Percentiles rank a stretch among this genome's conserved stretches.
phyloP scores from a whole-genome alignment of 2,797 vertebrate species.

The Anguilla pacifica region DNA sequence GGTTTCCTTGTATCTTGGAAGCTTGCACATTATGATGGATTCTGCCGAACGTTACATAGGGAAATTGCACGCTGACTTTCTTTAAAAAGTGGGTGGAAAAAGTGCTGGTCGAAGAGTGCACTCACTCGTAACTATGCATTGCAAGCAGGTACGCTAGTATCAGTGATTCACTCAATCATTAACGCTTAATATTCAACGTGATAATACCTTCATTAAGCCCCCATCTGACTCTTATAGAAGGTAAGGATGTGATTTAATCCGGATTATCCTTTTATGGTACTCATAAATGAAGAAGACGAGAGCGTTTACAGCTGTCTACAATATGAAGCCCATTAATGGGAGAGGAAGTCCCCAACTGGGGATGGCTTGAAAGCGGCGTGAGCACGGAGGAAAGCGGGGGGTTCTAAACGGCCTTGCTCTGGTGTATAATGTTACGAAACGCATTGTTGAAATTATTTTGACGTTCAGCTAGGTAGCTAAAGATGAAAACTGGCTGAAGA shows the following conservation, averaged over 20 bases:
- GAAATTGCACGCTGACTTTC: background rate
- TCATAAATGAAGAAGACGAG: background rate
- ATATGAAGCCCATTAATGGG: constrained; percentile 15
- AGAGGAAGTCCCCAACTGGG: constrained; percentile 35
- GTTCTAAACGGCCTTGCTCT: constrained; percentile 41
- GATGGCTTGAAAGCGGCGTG: constrained; percentile 36
- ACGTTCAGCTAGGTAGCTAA: background rate
- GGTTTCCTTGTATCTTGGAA: background rate
- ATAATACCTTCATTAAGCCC: background rate
- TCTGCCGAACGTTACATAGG: background rate
- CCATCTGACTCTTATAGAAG: constrained; percentile 10
- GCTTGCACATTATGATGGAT: background rate
- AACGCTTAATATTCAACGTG: background rate
- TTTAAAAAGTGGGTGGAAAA: background rate
- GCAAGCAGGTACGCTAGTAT: constrained; percentile 34
- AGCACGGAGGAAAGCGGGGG: constrained; percentile 44
- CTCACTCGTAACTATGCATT: background rate
- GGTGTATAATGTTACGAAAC: background rate
- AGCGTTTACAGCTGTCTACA: background rate
- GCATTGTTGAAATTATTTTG: background rate
- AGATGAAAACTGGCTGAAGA: background rate
- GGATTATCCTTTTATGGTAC: background rate
- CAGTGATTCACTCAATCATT: constrained; percentile 30
- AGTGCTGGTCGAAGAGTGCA: background rate
- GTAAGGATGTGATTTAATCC: constrained; percentile 26